Conservation (phyloP, 2,113 vertebrate genomes). For the Xiphophorus couchianus region DNA sequence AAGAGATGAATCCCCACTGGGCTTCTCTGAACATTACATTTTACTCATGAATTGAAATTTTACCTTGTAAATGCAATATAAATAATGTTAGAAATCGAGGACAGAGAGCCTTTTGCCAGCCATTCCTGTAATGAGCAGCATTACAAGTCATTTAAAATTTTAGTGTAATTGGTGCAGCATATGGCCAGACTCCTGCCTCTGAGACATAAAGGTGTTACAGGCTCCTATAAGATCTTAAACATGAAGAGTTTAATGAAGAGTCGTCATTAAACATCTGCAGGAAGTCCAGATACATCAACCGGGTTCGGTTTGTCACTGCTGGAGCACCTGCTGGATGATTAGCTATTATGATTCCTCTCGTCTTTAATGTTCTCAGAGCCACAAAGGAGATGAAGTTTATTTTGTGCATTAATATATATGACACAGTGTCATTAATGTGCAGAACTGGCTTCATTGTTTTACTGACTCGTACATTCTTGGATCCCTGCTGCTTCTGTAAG, state of each 20-base stretch:
- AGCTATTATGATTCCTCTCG: background rate
- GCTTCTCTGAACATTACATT: slow-evolving; percentile 56
- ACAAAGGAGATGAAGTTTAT: slow-evolving; percentile 13
- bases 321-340: slow-evolving; percentile 8
- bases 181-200: slow-evolving; percentile 72
- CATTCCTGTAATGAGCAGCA: slow-evolving; percentile 43
- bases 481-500: background rate
- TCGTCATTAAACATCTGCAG: slow-evolving; percentile 16
- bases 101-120: slow-evolving; percentile 37
- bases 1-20: slow-evolving; percentile 9
- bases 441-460: slow-evolving; percentile 8
- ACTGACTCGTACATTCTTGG: background rate
- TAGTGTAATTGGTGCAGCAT: slow-evolving; percentile 67
- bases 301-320: slow-evolving; percentile 9
- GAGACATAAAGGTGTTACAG: slow-evolving; percentile 37
- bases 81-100: slow-evolving; percentile 45
- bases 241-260: slow-evolving; percentile 20
- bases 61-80: slow-evolving; percentile 43
- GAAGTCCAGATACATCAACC: slow-evolving; percentile 16
- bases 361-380: slow-evolving; percentile 9
- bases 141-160: slow-evolving; percentile 63
- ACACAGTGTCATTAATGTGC: background rate
- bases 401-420: slow-evolving; percentile 12
- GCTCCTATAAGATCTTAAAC: slow-evolving; percentile 11
- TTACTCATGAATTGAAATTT: slow-evolving; percentile 52